A percentile compares a stretch with the other conserved stretches of the same genome.
Conservation (phyloP, 2,797 vertebrate species). For the Fratercula arctica region DNA sequence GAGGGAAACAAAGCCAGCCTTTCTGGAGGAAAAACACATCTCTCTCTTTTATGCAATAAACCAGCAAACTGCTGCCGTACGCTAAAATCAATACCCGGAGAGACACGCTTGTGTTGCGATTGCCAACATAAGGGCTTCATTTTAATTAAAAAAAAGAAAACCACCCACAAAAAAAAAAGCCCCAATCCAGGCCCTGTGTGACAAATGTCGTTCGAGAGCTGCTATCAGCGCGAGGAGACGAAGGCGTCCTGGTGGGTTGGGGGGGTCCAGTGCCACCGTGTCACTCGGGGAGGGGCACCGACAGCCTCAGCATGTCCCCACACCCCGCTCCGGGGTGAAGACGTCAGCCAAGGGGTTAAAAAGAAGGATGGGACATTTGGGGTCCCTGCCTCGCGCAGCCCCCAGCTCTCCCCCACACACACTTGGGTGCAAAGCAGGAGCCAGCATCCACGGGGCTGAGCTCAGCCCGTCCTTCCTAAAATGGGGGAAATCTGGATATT, state of each 20-base stretch:
- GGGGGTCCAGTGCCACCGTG: neutral
- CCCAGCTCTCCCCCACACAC: neutral
- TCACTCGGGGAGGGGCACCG: neutral
- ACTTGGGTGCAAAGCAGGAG: neutral
- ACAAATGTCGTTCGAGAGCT: accelerated
- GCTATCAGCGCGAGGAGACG: accelerated
- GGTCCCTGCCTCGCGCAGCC: neutral
- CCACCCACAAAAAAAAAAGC: accelerated
- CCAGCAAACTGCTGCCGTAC: neutral
- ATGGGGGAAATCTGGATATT: neutral
- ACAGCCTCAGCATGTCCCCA: neutral
- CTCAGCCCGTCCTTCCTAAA: neutral
- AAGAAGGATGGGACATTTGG: neutral
- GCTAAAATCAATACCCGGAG: neutral
- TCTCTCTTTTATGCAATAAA: neutral
- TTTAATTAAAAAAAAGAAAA: neutral
- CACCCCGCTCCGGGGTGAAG: accelerated
- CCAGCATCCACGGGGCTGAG: neutral
- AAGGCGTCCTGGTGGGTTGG: neutral
- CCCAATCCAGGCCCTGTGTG: neutral
- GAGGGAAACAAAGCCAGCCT: neutral
- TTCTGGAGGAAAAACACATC: neutral
- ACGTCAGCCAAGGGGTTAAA: neutral
- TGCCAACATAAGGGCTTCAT: neutral
- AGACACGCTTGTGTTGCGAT: neutral